Conservation (phyloP, 92 coral and sea anemone species). For the Anthopleura xanthogrammica region DNA sequence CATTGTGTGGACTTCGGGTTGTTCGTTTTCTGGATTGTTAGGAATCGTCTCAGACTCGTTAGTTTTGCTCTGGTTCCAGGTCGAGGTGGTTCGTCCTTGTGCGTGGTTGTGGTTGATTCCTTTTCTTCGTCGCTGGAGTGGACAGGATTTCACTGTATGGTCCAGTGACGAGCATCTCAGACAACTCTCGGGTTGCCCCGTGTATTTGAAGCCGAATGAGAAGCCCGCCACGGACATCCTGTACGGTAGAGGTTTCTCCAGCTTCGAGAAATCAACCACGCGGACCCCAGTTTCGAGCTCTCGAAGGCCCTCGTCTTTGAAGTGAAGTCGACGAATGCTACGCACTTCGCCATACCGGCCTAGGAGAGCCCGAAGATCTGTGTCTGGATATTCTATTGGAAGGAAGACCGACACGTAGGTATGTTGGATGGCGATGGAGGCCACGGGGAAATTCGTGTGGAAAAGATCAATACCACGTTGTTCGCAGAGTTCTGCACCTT, state of each 20-base stretch:
- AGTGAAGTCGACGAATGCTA: background rate
- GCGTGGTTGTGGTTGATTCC: too few relatives aligned
- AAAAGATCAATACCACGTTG: background rate
- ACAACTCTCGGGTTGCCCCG: conserved; percentile 37
- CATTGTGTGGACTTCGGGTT: too few relatives aligned
- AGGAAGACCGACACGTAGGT: too few relatives aligned
- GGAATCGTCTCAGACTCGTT: too few relatives aligned
- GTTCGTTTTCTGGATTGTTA: too few relatives aligned
- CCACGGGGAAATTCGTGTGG: background rate
- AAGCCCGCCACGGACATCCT: background rate
- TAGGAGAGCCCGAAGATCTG: background rate
- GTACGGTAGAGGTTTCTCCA: background rate
- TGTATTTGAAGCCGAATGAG: conserved; percentile 22
- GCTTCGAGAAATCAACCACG: too few relatives aligned
- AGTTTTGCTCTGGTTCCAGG: too few relatives aligned
- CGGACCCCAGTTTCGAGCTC: too few relatives aligned
- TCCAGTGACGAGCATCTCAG: conserved; percentile 37
- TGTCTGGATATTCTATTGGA: too few relatives aligned
- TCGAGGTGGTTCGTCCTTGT: too few relatives aligned
- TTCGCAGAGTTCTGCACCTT: background rate
- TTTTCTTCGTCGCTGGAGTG: background rate
- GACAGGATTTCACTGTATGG: conserved; percentile 19
- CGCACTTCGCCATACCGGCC: conserved; percentile 7
- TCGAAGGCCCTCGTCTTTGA: conserved; percentile 13
- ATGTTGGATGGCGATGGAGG: background rate